Evolutionary conservation across 1,140 invertebrate species (phyloP), one percentile per base, ranked within the genome.

Genomic region (Musca domestica): DNA sequence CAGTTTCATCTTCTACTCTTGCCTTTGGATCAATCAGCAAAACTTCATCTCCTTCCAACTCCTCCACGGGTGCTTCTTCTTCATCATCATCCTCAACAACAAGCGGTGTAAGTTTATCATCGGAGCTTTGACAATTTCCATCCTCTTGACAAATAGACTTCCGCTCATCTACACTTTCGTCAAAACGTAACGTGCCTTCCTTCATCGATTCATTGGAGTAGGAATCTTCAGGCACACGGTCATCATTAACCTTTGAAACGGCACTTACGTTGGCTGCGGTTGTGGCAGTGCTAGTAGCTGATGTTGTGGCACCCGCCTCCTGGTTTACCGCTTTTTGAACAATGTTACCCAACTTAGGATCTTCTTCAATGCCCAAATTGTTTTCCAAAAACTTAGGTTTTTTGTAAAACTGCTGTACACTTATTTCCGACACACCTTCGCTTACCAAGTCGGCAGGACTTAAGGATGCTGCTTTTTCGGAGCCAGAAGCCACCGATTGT

Each of bases 331-430:
- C 77, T 19, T 74, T 76, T 64, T 82, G 78, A 9, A 82, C 78
- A 66, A 82, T 81, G 58, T 81, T 80, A 14, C 80, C 78, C 15
- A 82, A 65, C 67, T 82, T 79, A 1, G 80, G 80, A 69, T 82
- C 80, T 64, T 82, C 73, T 56, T 82, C 80, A 27, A 82, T 82
- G 25, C 80, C 80, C 64, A 80, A 65, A 71, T 82, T 82, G 70
- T 82, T 82, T 64, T 78, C 80, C 10, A 82, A 67, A n/a, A 82
- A 82, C 56, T 81, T 76, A 2, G 80, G 78, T 61, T 80, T 80
- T 56, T 80, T 78, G 54, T 81, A 82, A 47, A 82, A 82, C 66
- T 81, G 76, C 1, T 77, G 75, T 2, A 81, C 80, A 49, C 80
- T 80, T 4, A 79, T 77, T 19, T 71, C 76, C 46, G 74, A 76